These are phyloP conservation scores for Ormyrus labotus DNA, from an alignment of 2,888 invertebrate species.

Conservation along the genomic window DNA sequence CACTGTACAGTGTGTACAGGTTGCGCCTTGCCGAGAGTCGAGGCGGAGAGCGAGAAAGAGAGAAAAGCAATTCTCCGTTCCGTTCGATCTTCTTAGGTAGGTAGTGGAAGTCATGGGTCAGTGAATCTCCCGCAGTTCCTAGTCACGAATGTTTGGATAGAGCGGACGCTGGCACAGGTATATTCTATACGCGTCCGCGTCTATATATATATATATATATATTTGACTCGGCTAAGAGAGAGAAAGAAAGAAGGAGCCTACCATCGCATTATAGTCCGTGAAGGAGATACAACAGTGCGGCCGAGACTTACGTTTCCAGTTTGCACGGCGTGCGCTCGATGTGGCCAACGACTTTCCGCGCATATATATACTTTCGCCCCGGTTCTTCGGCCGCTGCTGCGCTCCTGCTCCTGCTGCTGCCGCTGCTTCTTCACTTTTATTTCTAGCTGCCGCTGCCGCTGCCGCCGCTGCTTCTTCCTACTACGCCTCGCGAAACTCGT, in stretches of 20 bases:
- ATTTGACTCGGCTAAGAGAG: no score
- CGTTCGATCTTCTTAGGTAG: conserved; percentile 46
- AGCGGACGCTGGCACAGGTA: conserved; percentile 51
- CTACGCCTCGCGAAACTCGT: not conserved
- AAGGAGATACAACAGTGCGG: not conserved
- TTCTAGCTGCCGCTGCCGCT: not conserved
- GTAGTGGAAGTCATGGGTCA: conserved; percentile 71
- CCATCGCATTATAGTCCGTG: no score
- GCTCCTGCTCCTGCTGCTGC: not conserved
- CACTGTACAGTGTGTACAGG: conserved; percentile 51
- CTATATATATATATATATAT: not conserved
- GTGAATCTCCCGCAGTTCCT: conserved; percentile 69
- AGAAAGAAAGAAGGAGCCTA: no score
- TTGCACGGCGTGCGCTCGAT: not conserved
- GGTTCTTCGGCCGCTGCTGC: conserved; percentile 39
- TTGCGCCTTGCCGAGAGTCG: conserved; percentile 4
- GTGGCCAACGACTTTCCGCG: conserved; percentile 46
- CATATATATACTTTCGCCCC: conserved; percentile 40
- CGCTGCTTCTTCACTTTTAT: not conserved
- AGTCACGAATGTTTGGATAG: conserved; percentile 72
- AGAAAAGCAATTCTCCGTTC: conserved; percentile 36
- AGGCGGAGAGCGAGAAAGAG: not conserved
- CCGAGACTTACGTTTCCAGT: conserved; percentile 34
- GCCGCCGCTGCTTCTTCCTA: no score
- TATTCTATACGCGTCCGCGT: conserved; percentile 12